Conservation (phyloP, 2,888 invertebrate genomes). For the Drosophila mimetica region DNA sequence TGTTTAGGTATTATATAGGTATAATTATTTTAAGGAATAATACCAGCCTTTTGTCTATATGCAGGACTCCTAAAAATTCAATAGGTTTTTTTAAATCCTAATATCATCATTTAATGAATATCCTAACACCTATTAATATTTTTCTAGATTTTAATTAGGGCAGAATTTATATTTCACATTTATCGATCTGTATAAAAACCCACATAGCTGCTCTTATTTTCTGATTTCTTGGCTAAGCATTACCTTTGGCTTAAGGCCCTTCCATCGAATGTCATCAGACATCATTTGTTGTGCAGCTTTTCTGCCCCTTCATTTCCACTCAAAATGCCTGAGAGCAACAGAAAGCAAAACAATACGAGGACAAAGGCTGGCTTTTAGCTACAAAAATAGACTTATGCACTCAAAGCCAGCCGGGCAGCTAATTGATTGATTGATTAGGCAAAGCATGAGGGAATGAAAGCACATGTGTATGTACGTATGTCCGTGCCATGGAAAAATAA, state of each 20-base stretch:
- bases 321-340: constrained; percentile 16
- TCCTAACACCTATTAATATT: too few species aligned
- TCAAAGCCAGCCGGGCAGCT: constrained; percentile 55
- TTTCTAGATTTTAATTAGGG: too few species aligned
- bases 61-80: too few species aligned
- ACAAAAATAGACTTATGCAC: constrained; percentile 62
- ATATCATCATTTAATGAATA: too few species aligned
- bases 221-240: not conserved
- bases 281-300: constrained; percentile 15
- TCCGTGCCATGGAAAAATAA: constrained; percentile 13
- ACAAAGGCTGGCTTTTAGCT: constrained; percentile 63
- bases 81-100: too few species aligned
- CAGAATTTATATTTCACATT: too few species aligned
- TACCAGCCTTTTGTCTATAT: too few species aligned
- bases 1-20: too few species aligned
- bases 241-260: not conserved
- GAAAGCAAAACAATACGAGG: constrained; percentile 14
- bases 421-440: constrained; percentile 77
- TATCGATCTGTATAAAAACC: not conserved
- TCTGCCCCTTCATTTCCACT: constrained; percentile 12
- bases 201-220: not conserved
- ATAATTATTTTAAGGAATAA: too few species aligned
- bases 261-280: constrained; percentile 10
- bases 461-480: not conserved
- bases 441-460: constrained; percentile 19